phyloP scores from a whole-genome alignment of 53 echinoderm and acorn worm genomes.

The Paracentrotus lividus region DNA sequence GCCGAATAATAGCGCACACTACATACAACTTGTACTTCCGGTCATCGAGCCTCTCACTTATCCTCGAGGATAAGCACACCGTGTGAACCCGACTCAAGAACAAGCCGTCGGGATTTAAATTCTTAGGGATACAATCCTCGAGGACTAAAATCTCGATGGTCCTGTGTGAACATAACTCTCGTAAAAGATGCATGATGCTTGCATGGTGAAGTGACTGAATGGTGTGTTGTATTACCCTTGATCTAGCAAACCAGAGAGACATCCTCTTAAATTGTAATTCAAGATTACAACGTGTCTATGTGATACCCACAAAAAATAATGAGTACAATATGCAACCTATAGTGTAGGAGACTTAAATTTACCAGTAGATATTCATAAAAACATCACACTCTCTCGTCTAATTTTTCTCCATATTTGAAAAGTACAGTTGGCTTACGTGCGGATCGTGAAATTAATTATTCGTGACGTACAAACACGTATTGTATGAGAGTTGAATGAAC shows the following conservation, averaged over 20 bases:
- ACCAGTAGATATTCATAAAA: background rate
- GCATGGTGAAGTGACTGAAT: background rate
- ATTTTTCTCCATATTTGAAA: background rate
- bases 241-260: background rate
- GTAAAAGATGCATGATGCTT: no score
- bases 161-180: no score
- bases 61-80: no score
- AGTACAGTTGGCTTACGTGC: background rate
- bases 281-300: background rate
- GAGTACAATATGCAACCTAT: background rate
- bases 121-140: no score
- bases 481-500: background rate
- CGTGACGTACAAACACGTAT: background rate
- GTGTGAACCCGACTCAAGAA: no score
- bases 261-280: background rate
- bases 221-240: background rate
- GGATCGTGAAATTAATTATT: background rate
- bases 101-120: no score
- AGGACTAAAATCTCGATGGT: no score
- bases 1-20: no score
- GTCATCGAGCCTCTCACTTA: no score
- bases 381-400: background rate
- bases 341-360: background rate
- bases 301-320: background rate
- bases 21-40: no score